These are phyloP conservation scores for Dreissena polymorpha DNA, from an alignment of 1,140 invertebrate species.

Conservation along the genomic window DNA sequence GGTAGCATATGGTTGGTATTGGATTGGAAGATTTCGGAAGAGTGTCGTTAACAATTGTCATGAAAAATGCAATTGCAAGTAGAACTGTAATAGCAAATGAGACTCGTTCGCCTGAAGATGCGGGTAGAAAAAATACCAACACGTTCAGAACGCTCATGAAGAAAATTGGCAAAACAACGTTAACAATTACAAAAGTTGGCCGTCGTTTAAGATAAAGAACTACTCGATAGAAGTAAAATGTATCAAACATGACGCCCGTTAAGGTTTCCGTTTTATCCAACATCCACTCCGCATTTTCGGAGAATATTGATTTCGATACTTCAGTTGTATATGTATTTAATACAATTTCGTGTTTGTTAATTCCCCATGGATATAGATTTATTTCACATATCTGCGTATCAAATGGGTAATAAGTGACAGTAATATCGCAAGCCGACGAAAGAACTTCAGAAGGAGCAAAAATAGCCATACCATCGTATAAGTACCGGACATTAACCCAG, in stretches of 20 bases:
- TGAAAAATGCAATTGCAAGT: constrained; percentile 82
- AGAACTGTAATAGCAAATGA: constrained; percentile 82
- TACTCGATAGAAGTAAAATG: neutral
- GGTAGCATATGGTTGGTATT: constrained; percentile 71
- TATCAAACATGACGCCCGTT: constrained; percentile 11
- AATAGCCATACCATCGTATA: too few relatives aligned
- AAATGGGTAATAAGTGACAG: constrained; percentile 21
- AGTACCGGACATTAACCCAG: constrained; percentile 35
- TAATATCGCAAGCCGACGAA: constrained; percentile 9
- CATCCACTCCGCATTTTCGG: neutral
- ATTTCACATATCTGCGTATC: constrained; percentile 18
- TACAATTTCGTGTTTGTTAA: neutral
- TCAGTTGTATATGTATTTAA: too few relatives aligned
- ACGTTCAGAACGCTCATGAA: constrained; percentile 82
- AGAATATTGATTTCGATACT: too few relatives aligned
- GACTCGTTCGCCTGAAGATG: constrained; percentile 83
- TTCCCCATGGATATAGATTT: constrained; percentile 10
- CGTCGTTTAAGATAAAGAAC: neutral
- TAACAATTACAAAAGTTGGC: constrained; percentile 79
- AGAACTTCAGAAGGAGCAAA: neutral
- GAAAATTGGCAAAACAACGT: constrained; percentile 82
- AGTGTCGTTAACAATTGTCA: constrained; percentile 82
- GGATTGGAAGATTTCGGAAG: constrained; percentile 82
- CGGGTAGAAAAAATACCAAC: constrained; percentile 82
- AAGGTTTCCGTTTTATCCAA: neutral